Evolutionary conservation across 1,140 invertebrate genomes (phyloP), one percentile per base, ranked within the genome.

Genomic region (Galleria mellonella): DNA sequence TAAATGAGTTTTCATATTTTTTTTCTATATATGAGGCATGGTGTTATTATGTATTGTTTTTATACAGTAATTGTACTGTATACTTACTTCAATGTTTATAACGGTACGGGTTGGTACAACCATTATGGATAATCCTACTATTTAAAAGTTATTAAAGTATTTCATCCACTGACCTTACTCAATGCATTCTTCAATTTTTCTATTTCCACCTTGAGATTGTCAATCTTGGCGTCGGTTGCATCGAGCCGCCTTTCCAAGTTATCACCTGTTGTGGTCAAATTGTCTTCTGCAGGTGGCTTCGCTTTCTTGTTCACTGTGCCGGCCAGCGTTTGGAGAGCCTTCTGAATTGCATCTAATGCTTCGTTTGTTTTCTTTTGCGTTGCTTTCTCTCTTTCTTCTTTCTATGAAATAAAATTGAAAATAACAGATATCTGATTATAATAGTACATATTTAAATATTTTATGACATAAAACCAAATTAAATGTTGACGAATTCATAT

Each of bases 291-390:
- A 4, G 89, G 48, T 0, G 63, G 47, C 60, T 87, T 65, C 59
- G 71, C 33, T 51, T 67, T 65, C 70, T 68, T 62, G 8, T 40
- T 51, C 7, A 74, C 55, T 5, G 55, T 54, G 1, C 58, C 43
- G 0, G 73, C 75, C 32, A 91, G 89, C 13, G 83, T 71, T 14
- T 90, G 87, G 48, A 94, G 65, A 40, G 90, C 89, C 46, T 87
- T 89, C 64, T 92, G 89, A 48, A 94, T 88, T 23, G 89, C 88
- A 32, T 91, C 89, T 8, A 94, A 77, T 4, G 87, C 87, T 51
- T 93, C 91, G 31, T 88, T 86, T 0, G 90, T 91, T 61, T 92
- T 92, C 45, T 92, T 90, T 43, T 92, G 84, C 50, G 93, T 91
- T 12, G 87, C 85, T 43, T 91, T 89, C 49, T 93, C 91, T 43